A percentile compares a stretch with the other conserved stretches of the same genome.
Evolutionary conservation across 2,113 vertebrate species (phyloP).

Genomic region (Leptosomus discolor): DNA sequence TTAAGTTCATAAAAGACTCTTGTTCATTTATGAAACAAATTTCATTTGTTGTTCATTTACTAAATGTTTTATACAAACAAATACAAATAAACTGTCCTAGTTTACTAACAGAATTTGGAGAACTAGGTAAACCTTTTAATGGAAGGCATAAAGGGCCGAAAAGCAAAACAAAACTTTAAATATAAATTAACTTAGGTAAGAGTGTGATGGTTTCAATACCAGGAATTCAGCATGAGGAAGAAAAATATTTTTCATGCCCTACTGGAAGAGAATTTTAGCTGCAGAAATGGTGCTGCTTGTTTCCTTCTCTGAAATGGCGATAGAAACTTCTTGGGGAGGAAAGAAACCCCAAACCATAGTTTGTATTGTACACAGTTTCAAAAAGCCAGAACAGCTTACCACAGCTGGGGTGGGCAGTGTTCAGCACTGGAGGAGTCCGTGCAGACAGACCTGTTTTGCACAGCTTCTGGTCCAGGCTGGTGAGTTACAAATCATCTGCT

Average conservation of each 20-base stretch:
- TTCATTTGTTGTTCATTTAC: not conserved
- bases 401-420: not conserved
- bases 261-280: not conserved
- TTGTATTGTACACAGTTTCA: not conserved
- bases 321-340: not conserved
- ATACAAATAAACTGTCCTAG: not conserved
- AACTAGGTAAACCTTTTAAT: not conserved
- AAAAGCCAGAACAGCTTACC: not conserved
- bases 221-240: not conserved
- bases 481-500: not conserved
- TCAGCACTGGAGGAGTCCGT: not conserved
- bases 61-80: not conserved
- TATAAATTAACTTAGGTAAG: not conserved
- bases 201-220: not conserved
- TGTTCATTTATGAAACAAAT: not conserved
- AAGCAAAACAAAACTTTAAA: not conserved
- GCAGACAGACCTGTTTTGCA: not conserved
- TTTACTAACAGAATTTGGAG: not conserved
- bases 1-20: not conserved
- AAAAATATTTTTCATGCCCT: not conserved
- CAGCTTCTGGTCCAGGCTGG: not conserved
- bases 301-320: not conserved
- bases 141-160: not conserved
- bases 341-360: accelerated
- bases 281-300: not conserved